A percentile compares a stretch with the other conserved stretches of the same genome.
phyloP scores from a whole-genome alignment of 2,113 vertebrate species.

The Balaenoptera acutorostrata region DNA sequence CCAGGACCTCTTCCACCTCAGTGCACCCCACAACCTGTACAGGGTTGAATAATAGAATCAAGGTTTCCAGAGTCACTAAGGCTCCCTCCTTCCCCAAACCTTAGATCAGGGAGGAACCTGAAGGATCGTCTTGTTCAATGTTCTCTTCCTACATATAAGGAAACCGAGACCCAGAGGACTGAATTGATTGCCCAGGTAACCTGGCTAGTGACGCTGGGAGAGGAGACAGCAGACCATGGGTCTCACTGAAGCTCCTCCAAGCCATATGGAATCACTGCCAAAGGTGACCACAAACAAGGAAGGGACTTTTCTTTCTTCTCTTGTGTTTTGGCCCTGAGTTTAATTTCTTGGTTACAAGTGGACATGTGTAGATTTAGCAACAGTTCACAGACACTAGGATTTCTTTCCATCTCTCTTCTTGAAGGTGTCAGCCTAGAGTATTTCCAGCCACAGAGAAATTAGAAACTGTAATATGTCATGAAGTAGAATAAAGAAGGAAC shows the following conservation, averaged over 20 bases:
- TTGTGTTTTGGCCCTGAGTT: neutral
- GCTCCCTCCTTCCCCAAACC: neutral
- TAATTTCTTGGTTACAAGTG: slow-evolving; percentile 17
- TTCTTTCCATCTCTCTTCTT: neutral
- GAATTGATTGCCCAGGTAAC: neutral
- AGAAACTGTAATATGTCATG: neutral
- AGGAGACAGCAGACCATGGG: neutral
- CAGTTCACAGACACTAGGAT: neutral
- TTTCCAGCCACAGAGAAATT: neutral
- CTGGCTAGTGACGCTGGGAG: neutral
- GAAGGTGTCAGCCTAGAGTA: neutral
- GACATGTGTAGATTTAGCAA: neutral
- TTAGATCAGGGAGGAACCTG: neutral
- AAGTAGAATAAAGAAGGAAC: neutral
- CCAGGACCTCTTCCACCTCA: neutral
- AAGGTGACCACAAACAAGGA: neutral
- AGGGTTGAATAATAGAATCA: neutral
- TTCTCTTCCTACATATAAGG: neutral
- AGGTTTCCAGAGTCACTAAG: neutral
- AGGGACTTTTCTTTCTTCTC: neutral
- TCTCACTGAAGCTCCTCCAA: neutral
- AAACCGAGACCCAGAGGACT: neutral
- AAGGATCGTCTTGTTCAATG: neutral
- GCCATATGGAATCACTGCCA: neutral
- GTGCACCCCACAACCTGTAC: neutral